These are phyloP conservation scores for Drosophila koepferae DNA, from an alignment of 2,888 invertebrate genomes.

Conservation along the genomic window DNA sequence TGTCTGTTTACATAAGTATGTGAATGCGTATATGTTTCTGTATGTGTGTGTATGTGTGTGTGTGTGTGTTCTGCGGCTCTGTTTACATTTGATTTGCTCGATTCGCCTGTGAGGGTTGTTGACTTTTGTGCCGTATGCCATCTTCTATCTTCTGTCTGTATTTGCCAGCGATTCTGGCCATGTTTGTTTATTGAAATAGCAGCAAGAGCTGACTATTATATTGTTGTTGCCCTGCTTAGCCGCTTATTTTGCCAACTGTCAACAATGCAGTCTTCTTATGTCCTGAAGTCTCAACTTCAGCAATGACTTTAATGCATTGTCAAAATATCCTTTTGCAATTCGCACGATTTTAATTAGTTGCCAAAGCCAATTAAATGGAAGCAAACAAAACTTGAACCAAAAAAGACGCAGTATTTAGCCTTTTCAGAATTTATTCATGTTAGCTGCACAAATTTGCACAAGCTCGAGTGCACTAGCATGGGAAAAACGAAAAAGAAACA, in stretches of 20 bases:
- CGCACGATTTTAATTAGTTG: conserved; percentile 45
- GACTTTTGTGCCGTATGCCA: conserved; percentile 16
- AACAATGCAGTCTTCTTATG: conserved; percentile 3
- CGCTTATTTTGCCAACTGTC: conserved; percentile 22
- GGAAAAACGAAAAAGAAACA: neutral
- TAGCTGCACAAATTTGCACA: conserved; percentile 36
- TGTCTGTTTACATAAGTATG: conserved; percentile 6
- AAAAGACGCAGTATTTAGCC: conserved; percentile 30
- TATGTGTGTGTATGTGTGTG: conserved; percentile 1
- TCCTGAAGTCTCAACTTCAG: neutral
- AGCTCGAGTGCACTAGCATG: conserved; percentile 35
- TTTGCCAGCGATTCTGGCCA: conserved; percentile 62
- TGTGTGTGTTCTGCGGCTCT: conserved; percentile 33
- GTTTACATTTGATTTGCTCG: conserved; percentile 76
- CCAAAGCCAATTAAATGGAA: conserved; percentile 52
- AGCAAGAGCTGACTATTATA: conserved; percentile 42
- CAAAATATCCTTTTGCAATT: neutral
- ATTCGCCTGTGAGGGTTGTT: conserved; percentile 51
- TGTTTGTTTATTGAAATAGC: conserved; percentile 71
- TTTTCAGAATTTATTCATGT: conserved; percentile 24
- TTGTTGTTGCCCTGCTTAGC: conserved; percentile 25
- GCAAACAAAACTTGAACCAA: conserved; percentile 20
- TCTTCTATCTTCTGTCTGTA: conserved; percentile 24
- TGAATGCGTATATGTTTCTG: conserved; percentile 10
- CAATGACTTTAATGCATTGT: neutral